Evolutionary conservation across 2,888 invertebrate genomes (phyloP).

Genomic region (Corythucha ciliata): DNA sequence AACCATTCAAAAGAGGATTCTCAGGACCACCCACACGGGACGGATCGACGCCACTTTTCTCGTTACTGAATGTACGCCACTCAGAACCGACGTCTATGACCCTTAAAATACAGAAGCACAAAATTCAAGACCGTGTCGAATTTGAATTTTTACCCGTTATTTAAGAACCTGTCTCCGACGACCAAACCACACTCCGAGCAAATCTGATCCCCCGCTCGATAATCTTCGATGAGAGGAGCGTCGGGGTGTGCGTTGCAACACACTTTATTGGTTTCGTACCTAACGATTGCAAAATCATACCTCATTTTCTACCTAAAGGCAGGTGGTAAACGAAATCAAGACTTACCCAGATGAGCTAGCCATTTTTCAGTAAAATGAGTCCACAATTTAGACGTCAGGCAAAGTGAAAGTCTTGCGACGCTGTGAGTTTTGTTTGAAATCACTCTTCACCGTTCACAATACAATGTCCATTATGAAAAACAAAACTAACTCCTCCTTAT

Average conservation of each 20-base stretch:
- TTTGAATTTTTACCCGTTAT: not conserved
- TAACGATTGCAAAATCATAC: too few relatives aligned
- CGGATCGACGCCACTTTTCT: conserved; percentile 92
- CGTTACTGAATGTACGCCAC: conserved; percentile 99
- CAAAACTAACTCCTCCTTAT: too few relatives aligned
- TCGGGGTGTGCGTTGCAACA: conserved; percentile 93
- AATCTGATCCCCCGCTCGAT: conserved; percentile 96
- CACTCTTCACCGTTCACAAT: too few relatives aligned
- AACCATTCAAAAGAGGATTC: conserved; percentile 89
- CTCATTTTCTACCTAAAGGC: too few relatives aligned
- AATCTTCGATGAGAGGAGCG: conserved; percentile 92
- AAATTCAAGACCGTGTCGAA: not conserved
- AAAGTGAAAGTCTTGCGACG: too few relatives aligned
- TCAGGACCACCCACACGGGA: conserved; percentile 99
- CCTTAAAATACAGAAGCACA: conserved; percentile 45
- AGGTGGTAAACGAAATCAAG: too few relatives aligned
- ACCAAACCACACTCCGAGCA: conserved; percentile 99
- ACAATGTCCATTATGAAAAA: too few relatives aligned
- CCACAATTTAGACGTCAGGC: too few relatives aligned
- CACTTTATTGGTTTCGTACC: conserved; percentile 65
- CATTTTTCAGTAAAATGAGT: too few relatives aligned
- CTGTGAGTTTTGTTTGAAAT: too few relatives aligned
- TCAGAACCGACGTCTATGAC: conserved; percentile 99
- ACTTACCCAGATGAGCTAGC: too few relatives aligned
- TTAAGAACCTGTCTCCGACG: conserved; percentile 86